These are phyloP conservation scores for Phyllotreta striolata DNA, from an alignment of 2,888 invertebrate genomes.

Conservation along the genomic window DNA sequence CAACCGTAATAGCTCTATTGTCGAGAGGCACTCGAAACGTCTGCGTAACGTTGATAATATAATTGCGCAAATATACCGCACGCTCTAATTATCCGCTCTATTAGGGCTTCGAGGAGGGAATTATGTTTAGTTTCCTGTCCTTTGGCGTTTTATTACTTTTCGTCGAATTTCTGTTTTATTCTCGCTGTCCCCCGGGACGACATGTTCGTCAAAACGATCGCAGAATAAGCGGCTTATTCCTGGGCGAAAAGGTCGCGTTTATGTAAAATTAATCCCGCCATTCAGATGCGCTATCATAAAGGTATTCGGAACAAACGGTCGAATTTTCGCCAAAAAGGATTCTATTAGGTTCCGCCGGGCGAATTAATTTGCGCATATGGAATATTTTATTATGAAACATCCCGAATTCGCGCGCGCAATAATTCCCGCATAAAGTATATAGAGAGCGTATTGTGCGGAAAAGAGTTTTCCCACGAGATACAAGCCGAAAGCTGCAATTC, in stretches of 20 bases:
- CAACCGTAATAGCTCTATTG: too few relatives aligned
- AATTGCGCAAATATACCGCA: too few relatives aligned
- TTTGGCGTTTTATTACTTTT: too few relatives aligned
- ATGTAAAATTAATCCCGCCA: slow-evolving; percentile 14
- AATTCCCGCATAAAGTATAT: too few relatives aligned
- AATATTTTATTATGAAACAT: too few relatives aligned
- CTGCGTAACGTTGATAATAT: too few relatives aligned
- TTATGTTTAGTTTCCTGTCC: too few relatives aligned
- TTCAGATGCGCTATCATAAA: slow-evolving; percentile 2
- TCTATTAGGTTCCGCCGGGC: neutral
- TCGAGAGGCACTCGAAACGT: too few relatives aligned
- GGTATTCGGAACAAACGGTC: neutral
- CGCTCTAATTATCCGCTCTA: too few relatives aligned
- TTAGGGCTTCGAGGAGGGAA: too few relatives aligned
- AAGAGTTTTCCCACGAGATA: neutral
- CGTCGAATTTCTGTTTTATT: neutral
- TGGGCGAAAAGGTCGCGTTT: slow-evolving; percentile 6
- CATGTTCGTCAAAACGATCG: slow-evolving; percentile 5
- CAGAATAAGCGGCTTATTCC: slow-evolving; percentile 6
- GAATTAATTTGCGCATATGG: too few relatives aligned
- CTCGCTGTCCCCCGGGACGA: neutral
- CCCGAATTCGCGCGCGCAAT: too few relatives aligned
- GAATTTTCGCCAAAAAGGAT: neutral
- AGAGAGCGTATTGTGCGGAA: neutral
- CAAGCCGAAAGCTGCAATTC: neutral